These are phyloP conservation scores for Anticlea derivata DNA, from an alignment of 2,888 invertebrate species.

Conservation along the genomic window DNA sequence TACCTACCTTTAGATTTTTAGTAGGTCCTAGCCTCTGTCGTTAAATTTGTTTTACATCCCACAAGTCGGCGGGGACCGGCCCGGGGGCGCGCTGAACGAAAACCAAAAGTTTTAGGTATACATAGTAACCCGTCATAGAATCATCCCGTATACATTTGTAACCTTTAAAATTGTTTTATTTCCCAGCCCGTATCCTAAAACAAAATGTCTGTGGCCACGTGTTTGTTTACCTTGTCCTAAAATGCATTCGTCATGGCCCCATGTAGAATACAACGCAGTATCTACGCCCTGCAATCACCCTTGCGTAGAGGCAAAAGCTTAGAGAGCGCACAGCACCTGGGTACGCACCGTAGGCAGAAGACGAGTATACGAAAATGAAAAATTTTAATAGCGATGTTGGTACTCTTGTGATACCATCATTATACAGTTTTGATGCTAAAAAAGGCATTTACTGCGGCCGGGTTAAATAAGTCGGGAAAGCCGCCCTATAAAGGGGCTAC, in stretches of 20 bases:
- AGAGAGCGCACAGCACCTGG: not conserved
- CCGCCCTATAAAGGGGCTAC: no score
- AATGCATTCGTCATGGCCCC: slow-evolving; percentile 59
- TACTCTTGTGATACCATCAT: no score
- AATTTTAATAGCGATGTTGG: no score
- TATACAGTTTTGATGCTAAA: no score
- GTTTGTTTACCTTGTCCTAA: slow-evolving; percentile 68
- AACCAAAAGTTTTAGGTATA: not conserved
- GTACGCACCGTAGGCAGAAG: not conserved
- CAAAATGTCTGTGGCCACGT: slow-evolving; percentile 45
- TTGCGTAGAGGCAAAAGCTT: not conserved
- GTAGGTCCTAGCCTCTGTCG: no score
- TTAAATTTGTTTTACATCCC: no score
- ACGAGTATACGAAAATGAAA: not conserved
- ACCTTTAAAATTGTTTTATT: slow-evolving; percentile 55
- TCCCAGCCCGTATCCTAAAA: slow-evolving; percentile 55
- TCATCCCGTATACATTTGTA: slow-evolving; percentile 46
- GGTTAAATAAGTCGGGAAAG: no score
- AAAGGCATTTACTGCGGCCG: no score
- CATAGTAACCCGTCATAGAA: not conserved
- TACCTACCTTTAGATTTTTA: no score
- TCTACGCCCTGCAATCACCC: not conserved
- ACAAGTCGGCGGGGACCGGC: no score
- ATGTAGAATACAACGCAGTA: slow-evolving; percentile 8
- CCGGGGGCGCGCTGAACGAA: no score